Percentiles rank a stretch among this genome's conserved stretches.
Conservation (phyloP, 2,888 invertebrate genomes). For the Neoitamus cyanurus region DNA sequence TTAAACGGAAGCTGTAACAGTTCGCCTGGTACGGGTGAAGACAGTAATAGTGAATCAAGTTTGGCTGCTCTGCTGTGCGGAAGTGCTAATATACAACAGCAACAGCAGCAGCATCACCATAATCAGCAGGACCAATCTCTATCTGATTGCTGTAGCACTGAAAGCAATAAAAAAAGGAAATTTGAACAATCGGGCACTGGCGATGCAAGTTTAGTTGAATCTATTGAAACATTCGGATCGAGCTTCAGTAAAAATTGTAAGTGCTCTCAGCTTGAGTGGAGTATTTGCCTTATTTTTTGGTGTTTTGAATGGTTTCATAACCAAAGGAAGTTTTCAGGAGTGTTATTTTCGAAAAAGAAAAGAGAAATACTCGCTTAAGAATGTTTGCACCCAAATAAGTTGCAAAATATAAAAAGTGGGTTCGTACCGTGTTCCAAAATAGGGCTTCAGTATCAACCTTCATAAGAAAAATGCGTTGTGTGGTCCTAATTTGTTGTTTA, state of each 20-base stretch:
- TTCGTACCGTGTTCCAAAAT: no score
- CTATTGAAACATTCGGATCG: conserved; percentile 64
- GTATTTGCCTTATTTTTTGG: not conserved
- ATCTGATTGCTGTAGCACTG: conserved; percentile 1
- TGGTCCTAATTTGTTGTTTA: not conserved
- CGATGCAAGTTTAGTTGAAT: conserved; percentile 60
- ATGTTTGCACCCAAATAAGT: no score
- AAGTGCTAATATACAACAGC: conserved; percentile 49
- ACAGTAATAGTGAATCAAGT: conserved; percentile 51
- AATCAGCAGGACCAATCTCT: conserved; percentile 52
- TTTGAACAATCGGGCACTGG: conserved; percentile 30
- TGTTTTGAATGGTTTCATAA: not conserved
- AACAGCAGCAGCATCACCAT: conserved; percentile 56
- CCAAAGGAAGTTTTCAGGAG: not conserved
- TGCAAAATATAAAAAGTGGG: no score
- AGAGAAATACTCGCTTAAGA: not conserved
- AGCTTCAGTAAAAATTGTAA: conserved; percentile 66
- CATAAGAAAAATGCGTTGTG: not conserved
- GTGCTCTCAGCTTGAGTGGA: conserved; percentile 53
- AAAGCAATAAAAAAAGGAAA: conserved; percentile 27
- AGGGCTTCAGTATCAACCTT: no score
- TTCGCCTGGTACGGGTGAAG: not conserved
- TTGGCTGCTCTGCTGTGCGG: conserved; percentile 53
- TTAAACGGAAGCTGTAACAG: not conserved
- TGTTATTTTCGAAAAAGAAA: no score